A percentile compares a stretch with the other conserved stretches of the same genome.
Conservation (phyloP, 2,888 invertebrate genomes). For the Drosophila conformis region DNA sequence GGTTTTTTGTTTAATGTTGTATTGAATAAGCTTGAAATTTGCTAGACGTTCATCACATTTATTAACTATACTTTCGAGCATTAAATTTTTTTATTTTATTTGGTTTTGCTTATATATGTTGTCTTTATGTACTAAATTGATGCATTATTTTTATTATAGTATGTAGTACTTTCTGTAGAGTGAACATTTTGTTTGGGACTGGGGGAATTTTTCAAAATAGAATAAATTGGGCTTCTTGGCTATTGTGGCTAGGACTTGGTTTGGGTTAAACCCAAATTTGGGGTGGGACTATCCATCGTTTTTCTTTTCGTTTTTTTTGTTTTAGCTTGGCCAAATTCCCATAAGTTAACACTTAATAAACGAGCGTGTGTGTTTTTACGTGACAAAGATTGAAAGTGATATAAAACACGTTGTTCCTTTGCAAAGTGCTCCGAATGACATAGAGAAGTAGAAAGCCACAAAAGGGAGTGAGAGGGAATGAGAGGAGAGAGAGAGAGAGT, state of each 20-base stretch:
- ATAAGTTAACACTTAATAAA: slow-evolving; percentile 27
- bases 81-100: slow-evolving; percentile 6
- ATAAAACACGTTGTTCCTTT: slow-evolving; percentile 11
- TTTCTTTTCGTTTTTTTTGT: not conserved
- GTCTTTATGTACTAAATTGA: slow-evolving; percentile 34
- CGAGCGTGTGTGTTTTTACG: slow-evolving; percentile 21
- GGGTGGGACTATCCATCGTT: slow-evolving; percentile 30
- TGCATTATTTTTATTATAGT: slow-evolving; percentile 28
- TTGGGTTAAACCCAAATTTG: slow-evolving; percentile 49
- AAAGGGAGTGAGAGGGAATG: not conserved
- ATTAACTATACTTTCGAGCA: slow-evolving; percentile 56
- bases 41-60: slow-evolving; percentile 61
- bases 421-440: slow-evolving; percentile 13
- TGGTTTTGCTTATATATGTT: slow-evolving; percentile 11
- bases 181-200: not conserved
- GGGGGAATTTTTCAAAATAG: not conserved
- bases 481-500: too few relatives aligned
- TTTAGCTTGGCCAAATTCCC: slow-evolving; percentile 25
- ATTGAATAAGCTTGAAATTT: slow-evolving; percentile 43
- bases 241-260: slow-evolving; percentile 27
- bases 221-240: slow-evolving; percentile 10
- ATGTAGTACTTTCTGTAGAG: slow-evolving; percentile 8
- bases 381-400: slow-evolving; percentile 31
- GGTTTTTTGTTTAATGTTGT: slow-evolving; percentile 19
- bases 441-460: slow-evolving; percentile 10